These are phyloP conservation scores for Symphodus melops DNA, from an alignment of 2,113 vertebrate genomes.

Conservation along the genomic window DNA sequence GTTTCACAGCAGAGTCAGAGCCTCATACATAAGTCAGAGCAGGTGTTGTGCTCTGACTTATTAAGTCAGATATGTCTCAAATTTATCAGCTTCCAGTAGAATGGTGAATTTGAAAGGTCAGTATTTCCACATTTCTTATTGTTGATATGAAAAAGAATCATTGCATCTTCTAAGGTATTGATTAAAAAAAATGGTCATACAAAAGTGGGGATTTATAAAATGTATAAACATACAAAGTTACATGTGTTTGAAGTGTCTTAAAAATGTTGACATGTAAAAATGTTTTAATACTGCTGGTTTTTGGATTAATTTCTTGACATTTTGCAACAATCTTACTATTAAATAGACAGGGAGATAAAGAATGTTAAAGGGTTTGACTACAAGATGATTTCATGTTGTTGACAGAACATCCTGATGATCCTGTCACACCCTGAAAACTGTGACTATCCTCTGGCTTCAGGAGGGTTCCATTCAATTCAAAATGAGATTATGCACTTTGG, in stretches of 20 bases:
- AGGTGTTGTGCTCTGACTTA: background rate
- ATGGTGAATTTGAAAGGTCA: background rate
- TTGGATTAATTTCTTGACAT: background rate
- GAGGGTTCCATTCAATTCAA: background rate
- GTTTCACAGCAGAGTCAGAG: background rate
- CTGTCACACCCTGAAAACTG: conserved; percentile 16
- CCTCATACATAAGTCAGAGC: background rate
- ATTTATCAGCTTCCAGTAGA: background rate
- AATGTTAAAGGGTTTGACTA: background rate
- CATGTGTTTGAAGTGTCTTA: background rate
- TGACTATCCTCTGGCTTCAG: conserved; percentile 3
- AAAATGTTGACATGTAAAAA: background rate
- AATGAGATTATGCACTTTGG: background rate
- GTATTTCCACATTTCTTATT: background rate
- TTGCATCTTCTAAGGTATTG: too few species aligned
- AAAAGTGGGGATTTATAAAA: background rate
- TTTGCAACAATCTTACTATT: too few species aligned
- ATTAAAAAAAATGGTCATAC: too few species aligned
- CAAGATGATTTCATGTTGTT: background rate
- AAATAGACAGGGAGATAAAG: background rate
- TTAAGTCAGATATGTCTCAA: background rate
- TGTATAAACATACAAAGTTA: background rate
- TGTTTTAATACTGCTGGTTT: background rate
- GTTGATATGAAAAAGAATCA: background rate
- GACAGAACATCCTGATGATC: conserved; percentile 41